Base-by-base conservation (phyloP, 2,113 vertebrate genomes). In the Orthonyx spaldingii region DNA sequence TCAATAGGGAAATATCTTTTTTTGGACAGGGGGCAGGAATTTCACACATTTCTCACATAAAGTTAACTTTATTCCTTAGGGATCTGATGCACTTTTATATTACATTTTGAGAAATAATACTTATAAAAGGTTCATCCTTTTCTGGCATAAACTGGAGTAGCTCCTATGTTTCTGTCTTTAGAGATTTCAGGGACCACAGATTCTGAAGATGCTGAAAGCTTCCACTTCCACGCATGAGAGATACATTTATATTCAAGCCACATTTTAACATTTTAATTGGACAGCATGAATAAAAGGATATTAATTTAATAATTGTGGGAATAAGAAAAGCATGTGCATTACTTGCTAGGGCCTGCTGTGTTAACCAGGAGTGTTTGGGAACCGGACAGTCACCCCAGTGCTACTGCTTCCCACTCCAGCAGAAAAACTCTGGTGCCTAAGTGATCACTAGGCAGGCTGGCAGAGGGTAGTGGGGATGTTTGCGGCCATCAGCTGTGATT, bases 101-200 rank as follows among this genome's bases (percentile, higher is more conserved):
- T 94, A 96, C 63, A 92, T 93, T 95, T 92, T 94, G 87, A 94
- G 82, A 91, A 95, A 96, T 82, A 96, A 89, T 79, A 83, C 90
- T 94, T 87, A 82, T 87, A 89, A 92, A 94, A 92, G 71, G 81
- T 94, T 93, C 53, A 90, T 85, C 32, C 35, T 65, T 83, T 93
- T 80, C 76, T 95, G 59, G 50, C 44, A 75, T 77, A 41, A 72
- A 84, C 59, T 93, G 44, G 41, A 88, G 52, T 56, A 94, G 24
- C 28, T 95, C 64, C 90, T 85, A 30, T 17, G 26, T 83, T 96
- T 93, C 75, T 85, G 47, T 76, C 79, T 86, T 74, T 27, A 52
- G 70, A 72, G 70, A 75, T 55, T 91, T 84, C 53, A 84, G 65
- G 61, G 46, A 77, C 82, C 60, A 78, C 8, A 4, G 35, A 55